These are phyloP conservation scores for Rallus limicola DNA, from an alignment of 2,113 vertebrate species.

Conservation along the genomic window DNA sequence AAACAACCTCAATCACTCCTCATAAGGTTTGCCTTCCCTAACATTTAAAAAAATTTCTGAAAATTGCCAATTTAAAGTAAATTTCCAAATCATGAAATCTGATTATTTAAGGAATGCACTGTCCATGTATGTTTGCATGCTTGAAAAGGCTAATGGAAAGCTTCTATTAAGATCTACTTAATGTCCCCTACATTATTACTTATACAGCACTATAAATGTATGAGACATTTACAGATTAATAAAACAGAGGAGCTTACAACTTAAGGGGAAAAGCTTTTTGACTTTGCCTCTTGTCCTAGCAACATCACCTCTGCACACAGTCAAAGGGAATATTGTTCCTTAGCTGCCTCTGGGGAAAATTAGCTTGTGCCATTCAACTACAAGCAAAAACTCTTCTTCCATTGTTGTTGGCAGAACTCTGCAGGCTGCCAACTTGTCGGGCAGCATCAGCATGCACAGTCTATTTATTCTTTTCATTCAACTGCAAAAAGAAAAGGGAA, in stretches of 20 bases:
- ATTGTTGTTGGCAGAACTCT: background rate
- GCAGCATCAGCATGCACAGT: background rate
- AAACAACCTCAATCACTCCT: too few species aligned
- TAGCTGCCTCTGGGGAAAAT: background rate
- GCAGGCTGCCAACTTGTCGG: background rate
- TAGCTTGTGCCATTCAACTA: background rate
- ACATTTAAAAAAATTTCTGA: background rate
- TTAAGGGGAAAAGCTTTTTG: background rate
- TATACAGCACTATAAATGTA: background rate
- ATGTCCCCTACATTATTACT: background rate
- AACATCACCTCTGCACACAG: background rate
- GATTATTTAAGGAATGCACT: background rate
- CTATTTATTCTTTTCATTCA: background rate
- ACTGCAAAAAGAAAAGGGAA: background rate
- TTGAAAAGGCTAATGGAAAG: background rate
- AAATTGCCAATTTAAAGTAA: background rate
- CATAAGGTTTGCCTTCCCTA: background rate
- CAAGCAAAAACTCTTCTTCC: background rate
- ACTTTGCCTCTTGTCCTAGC: background rate
- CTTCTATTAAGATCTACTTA: background rate
- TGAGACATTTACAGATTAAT: background rate
- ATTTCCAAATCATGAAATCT: background rate
- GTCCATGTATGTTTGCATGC: background rate
- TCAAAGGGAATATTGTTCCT: background rate
- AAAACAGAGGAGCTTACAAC: background rate